Evolutionary conservation across 1,140 invertebrate species (phyloP), one percentile per base, ranked within the genome.

Genomic region (Bombus cullumanus): DNA sequence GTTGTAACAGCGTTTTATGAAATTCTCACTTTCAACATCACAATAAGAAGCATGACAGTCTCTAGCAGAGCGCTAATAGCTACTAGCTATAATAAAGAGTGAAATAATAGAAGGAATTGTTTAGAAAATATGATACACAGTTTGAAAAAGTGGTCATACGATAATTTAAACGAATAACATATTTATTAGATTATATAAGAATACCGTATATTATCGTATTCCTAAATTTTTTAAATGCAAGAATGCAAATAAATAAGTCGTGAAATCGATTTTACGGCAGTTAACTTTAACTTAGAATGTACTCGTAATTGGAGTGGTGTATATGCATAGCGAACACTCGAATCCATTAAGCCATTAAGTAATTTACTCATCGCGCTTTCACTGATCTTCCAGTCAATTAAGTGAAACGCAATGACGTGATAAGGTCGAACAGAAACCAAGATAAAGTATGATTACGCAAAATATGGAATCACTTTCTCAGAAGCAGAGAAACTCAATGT

Each of bases 381-480:
- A 47, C 77, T 43, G 64, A 79, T 68, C 77, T 66, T 28, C 13
- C 10, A 47, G 3, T 3, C 31, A 68, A 68, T 47, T 68, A 79
- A 69, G 39, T 39, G 47, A 79, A 68, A 37, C 22, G 22, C 34
- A 34, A 68, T 43, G 62, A 15, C 37, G 25, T 25, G 68, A 37
- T 28, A 69, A 34, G 12, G 22, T 18, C 2, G n/a, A 43, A 66
- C 43, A 25, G 31, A 68, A 68, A 34, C 41, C n/a, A n/a, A 68
- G 31, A 34, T 78, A 66, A 68, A 66, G 62, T n/a, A 31, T 28
- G 34, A 31, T 34, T 9, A 28, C n/a, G 6, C 41, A 47, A 31
- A 78, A 64, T 43, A 47, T 28, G 39, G 15, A 66, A 43, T 41
- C n/a, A 68, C 64, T 79, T 79, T 79, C 64, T 18, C 62, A 47